Evolutionary conservation across 1,140 invertebrate genomes (phyloP), one percentile per base, ranked within the genome.

Genomic region (Cyrtorhinus lividipennis): DNA sequence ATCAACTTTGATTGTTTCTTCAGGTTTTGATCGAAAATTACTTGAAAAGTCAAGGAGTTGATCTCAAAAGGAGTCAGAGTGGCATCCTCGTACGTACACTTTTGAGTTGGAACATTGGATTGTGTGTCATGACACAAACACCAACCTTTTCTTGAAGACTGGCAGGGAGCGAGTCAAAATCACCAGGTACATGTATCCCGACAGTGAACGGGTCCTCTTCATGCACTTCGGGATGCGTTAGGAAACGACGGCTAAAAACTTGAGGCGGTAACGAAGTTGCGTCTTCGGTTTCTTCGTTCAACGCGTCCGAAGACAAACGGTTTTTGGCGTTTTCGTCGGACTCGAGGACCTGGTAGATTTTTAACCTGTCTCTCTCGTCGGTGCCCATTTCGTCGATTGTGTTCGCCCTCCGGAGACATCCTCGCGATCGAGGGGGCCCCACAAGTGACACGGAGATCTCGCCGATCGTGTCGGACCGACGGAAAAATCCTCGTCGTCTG

Each of bases 71-170:
- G n/a, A n/a, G n/a, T n/a, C n/a, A n/a, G n/a, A n/a, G n/a, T n/a
- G n/a, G n/a, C n/a, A n/a, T n/a, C n/a, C n/a, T n/a, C n/a, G n/a
- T n/a, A n/a, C n/a, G n/a, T n/a, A n/a, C n/a, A n/a, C n/a, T n/a
- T n/a, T n/a, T n/a, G n/a, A n/a, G n/a, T n/a, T n/a, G n/a, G n/a
- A n/a, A n/a, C n/a, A n/a, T n/a, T n/a, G n/a, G n/a, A n/a, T n/a
- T n/a, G n/a, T n/a, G n/a, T n/a, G n/a, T n/a, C n/a, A n/a, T n/a
- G n/a, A n/a, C n/a, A n/a, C n/a, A n/a, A n/a, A n/a, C n/a, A n/a
- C 65, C 26, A 66, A 46, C 27, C 44, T 68, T 61, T 65, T 67
- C 23, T 65, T 45, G 46, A n/a, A 45, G 24, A 12, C 48, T 53
- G 48, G 18, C 12, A 12, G 48, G 48, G 10, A 23, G 62, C n/a